Conservation (phyloP, 2,888 invertebrate species). For the Dendrolimus pini region DNA sequence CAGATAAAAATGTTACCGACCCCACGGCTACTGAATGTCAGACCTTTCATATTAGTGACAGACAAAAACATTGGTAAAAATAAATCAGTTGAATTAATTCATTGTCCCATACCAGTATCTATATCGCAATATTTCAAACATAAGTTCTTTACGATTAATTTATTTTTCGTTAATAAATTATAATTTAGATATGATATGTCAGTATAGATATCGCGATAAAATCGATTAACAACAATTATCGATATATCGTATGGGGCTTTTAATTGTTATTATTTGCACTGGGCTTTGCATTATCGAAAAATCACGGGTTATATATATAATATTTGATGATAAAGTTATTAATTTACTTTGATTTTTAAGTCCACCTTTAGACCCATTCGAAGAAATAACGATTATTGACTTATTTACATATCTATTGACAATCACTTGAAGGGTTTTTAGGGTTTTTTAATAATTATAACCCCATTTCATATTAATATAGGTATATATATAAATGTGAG, state of each 20-base stretch:
- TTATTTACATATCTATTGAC: no score
- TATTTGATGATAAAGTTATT: neutral
- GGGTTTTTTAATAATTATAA: no score
- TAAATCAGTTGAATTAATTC: neutral
- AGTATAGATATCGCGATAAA: slow-evolving; percentile 30
- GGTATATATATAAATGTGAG: no score
- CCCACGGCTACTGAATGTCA: neutral
- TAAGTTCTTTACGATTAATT: slow-evolving; percentile 7
- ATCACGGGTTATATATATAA: neutral
- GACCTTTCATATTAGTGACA: neutral
- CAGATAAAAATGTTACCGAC: neutral
- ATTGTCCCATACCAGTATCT: slow-evolving; percentile 1
- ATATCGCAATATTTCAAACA: neutral
- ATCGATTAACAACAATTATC: slow-evolving; percentile 31
- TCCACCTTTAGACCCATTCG: no score
- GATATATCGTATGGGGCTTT: slow-evolving; percentile 6
- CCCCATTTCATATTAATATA: no score
- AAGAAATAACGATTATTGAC: no score
- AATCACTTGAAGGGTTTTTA: no score
- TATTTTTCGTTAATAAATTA: slow-evolving; percentile 36
- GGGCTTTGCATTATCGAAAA: neutral
- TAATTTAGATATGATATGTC: slow-evolving; percentile 41
- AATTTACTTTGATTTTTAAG: neutral
- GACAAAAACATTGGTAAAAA: neutral
- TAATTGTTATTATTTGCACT: neutral